Conservation (phyloP, 1,140 invertebrate species). For the Saccostrea glomerata region DNA sequence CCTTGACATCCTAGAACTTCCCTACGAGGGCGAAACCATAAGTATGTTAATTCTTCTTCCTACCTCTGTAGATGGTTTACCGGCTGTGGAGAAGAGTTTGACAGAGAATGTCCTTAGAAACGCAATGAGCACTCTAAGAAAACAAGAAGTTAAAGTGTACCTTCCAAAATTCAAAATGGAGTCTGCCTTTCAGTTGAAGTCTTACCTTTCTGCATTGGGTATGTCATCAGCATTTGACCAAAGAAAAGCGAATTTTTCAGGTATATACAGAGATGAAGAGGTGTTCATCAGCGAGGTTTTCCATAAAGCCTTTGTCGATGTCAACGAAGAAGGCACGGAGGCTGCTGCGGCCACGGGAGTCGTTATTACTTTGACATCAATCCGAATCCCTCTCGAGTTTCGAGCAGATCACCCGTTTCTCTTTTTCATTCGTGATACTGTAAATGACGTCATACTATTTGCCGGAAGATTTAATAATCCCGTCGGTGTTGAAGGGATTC, state of each 20-base stretch:
- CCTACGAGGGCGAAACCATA: constrained; percentile 83
- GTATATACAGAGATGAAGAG: constrained; percentile 61
- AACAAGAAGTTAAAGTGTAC: constrained; percentile 60
- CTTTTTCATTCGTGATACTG: too few relatives aligned
- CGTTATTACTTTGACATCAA: background rate
- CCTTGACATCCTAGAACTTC: constrained; percentile 85
- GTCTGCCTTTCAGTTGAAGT: too few relatives aligned
- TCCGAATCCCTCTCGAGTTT: background rate
- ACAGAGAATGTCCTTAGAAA: background rate
- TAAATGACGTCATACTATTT: too few relatives aligned
- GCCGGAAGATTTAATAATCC: background rate
- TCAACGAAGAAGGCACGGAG: constrained; percentile 73
- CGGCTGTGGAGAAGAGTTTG: constrained; percentile 56
- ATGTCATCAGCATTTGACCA: constrained; percentile 60
- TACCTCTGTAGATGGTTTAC: constrained; percentile 72
- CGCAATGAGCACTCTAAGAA: background rate
- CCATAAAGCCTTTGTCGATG: constrained; percentile 74
- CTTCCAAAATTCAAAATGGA: constrained; percentile 51
- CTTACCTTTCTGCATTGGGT: constrained; percentile 43
- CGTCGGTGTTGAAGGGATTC: background rate
- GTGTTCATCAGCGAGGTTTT: constrained; percentile 74
- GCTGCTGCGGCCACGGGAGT: constrained; percentile 64
- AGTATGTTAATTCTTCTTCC: constrained; percentile 88
- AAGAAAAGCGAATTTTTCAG: constrained; percentile 63
- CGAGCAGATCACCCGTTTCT: too few relatives aligned